These are phyloP conservation scores for Falco rusticolus DNA, from an alignment of 2,797 vertebrate genomes.

Conservation along the genomic window DNA sequence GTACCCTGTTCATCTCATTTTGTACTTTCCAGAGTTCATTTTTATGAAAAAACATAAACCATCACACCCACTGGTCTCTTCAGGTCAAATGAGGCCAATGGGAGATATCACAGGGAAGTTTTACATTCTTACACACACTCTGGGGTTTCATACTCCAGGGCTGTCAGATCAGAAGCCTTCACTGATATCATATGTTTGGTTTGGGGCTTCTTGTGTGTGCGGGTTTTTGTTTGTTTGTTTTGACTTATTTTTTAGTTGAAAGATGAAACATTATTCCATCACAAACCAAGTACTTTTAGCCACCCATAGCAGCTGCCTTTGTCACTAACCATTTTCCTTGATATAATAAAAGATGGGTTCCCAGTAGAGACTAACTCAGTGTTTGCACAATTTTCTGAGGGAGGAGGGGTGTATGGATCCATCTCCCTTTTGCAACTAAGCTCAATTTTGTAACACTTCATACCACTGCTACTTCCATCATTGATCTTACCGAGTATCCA, in stretches of 20 bases:
- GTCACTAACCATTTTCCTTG: not conserved
- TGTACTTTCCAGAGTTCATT: not conserved
- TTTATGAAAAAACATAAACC: not conserved
- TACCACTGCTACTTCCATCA: not conserved
- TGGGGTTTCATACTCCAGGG: not conserved
- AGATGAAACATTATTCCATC: not conserved
- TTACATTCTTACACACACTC: not conserved
- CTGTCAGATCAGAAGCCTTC: not conserved
- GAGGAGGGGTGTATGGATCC: not conserved
- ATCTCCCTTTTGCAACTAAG: not conserved
- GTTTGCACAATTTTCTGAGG: not conserved
- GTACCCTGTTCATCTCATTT: not conserved
- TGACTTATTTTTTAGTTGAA: not conserved
- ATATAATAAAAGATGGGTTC: not conserved
- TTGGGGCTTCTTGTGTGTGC: not conserved
- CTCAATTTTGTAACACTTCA: not conserved
- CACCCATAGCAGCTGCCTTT: not conserved
- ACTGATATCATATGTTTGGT: not conserved
- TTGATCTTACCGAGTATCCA: not conserved
- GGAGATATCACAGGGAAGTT: not conserved
- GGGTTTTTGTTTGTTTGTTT: not conserved
- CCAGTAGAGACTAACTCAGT: not conserved
- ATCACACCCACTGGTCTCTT: not conserved
- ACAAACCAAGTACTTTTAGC: not conserved
- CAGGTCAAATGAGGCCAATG: not conserved